Evolutionary conservation across 2,888 invertebrate species (phyloP), one percentile per base, ranked within the genome.

Genomic region (Ophion slaviceki): DNA sequence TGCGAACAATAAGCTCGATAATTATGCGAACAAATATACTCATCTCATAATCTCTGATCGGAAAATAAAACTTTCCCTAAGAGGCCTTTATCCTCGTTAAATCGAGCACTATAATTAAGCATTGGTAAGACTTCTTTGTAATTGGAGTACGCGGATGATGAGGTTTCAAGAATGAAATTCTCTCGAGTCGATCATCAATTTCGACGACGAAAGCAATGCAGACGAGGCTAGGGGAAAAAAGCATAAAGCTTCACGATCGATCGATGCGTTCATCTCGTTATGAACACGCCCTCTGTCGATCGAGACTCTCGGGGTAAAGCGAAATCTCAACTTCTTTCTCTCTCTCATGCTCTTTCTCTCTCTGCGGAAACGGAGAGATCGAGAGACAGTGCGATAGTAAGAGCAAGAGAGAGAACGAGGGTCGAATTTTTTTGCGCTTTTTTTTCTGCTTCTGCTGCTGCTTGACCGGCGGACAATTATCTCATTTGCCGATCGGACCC

Each of bases 401-500:
- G 14, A 47, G 47, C 14, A 47, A 74, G 78, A 80, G 77, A 74
- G 78, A 79, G 74, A 59, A 59, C 76, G 67, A 75, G 74, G 84
- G 83, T 24, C 82, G 86, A 86, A 76, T 32, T 57, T 87, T 74
- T 78, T 81, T 76, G 86, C 90, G 89, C 89, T 91, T 90, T 91
- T 92, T n/a, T 92, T 91, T 87, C 86, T 88, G 82, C 80, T 85
- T 71, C 82, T 77, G 82, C 86, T 82, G 68, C 71, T 78, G 75
- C 76, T 77, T 76, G 71, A 71, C 86, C 86, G 86, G 82, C 84
- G 89, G 89, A 90, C 91, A 90, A 90, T 93, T 92, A 93, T 93
- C 93, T 91, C 89, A 90, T 90, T 92, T 89, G 88, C 91, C 92
- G 92, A 93, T 93, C 93, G 90, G 92, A 92, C 92, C 93, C 93